A percentile compares a stretch with the other conserved stretches of the same genome.
Conservation (phyloP, 2,113 vertebrate genomes). For the Sphaerodactylus townsendi region DNA sequence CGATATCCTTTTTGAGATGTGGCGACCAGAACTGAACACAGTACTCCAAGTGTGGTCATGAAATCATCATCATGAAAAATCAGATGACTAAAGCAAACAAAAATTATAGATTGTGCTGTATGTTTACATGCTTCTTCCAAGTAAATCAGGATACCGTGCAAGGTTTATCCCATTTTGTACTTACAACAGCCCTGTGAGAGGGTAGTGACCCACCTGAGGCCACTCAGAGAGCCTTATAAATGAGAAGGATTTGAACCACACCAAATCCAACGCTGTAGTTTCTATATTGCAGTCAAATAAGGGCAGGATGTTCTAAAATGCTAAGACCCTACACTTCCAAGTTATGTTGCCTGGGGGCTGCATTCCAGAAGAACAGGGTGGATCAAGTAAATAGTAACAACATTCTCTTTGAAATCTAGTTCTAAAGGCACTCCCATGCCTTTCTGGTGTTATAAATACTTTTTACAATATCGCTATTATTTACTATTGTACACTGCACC, state of each 20-base stretch:
- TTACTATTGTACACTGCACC: background rate
- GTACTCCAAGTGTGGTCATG: too few species aligned
- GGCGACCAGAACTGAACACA: too few species aligned
- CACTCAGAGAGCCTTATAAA: background rate
- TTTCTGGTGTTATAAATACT: background rate
- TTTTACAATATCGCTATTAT: background rate
- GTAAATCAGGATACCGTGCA: background rate
- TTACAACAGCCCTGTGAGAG: background rate
- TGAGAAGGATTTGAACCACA: background rate
- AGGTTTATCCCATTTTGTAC: background rate
- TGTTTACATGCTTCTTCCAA: background rate
- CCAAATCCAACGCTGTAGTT: background rate
- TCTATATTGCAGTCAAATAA: background rate
- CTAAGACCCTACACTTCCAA: background rate
- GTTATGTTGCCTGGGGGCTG: background rate
- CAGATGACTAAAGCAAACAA: background rate
- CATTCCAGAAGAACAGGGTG: background rate
- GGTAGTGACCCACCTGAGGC: background rate
- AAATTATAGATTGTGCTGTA: background rate
- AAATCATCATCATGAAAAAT: too few species aligned
- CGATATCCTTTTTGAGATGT: too few species aligned
- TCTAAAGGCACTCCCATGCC: background rate
- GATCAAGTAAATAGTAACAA: background rate
- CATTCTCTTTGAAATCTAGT: background rate
- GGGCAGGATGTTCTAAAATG: background rate